Evolutionary conservation across 2,113 vertebrate species (phyloP), one percentile per base, ranked within the genome.

Genomic region (Gasterosteus nipponicus): DNA sequence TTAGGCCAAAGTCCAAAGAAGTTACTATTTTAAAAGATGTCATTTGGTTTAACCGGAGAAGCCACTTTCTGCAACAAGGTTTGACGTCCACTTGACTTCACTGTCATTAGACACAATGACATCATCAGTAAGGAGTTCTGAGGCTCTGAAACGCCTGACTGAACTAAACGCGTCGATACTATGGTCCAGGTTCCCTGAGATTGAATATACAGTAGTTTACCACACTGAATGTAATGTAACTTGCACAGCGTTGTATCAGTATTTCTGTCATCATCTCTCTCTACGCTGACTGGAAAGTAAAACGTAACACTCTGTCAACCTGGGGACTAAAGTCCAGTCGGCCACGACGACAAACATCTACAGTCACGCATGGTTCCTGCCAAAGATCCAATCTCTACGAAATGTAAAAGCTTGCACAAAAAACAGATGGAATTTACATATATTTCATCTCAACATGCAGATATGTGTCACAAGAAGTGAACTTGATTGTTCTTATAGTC

Each of bases 51-150:
- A 19, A 19, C 63, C 3, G 10, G 70, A 75, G 64, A 89, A 86
- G 64, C 77, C 69, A 0, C 18, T 35, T 35, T 11, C 29, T 66
- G 63, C 65, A 80, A 46, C 47, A 22, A 73, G 78, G 81, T 75
- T 83, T 88, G 57, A 51, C 53, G 71, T 83, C 84, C 80, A 76
- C 72, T 87, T 92, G 89, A 92, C 91, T 92, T 94, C 90, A 93
- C 79, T 84, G 44, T 77, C 80, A 87, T 88, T 75, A 84, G 39
- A 83, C 61, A 82, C 38, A 64, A 85, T 91, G 85, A 91, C 88
- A 92, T 91, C 88, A 92, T 87, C 44, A 44, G 16, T 10, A 35
- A 70, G 51, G 86, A 67, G 44, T 79, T 86, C 58, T 83, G 78
- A 85, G 77, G 70, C 49, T 70, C 49, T 19, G 56, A 83, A 86